A percentile compares a stretch with the other conserved stretches of the same genome.
Conservation (phyloP, 2,888 invertebrate genomes). For the Lithophane semibrunnea region DNA sequence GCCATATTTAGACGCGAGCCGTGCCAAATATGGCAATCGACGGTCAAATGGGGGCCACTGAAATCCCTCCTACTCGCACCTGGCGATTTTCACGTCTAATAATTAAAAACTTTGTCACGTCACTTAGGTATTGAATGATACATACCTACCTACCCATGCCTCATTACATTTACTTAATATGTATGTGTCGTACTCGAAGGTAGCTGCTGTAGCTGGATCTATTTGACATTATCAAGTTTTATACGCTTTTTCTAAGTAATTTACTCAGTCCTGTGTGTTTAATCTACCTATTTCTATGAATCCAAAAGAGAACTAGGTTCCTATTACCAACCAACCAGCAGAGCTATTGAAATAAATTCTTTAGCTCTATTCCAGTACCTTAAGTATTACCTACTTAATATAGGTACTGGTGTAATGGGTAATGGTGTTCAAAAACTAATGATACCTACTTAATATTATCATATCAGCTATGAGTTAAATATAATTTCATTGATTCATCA, state of each 20-base stretch:
- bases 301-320: neutral
- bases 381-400: no score
- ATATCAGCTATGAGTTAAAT: no score
- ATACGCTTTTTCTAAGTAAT: constrained; percentile 23
- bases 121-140: constrained; percentile 75
- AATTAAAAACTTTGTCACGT: constrained; percentile 90
- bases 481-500: no score
- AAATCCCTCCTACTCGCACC: constrained; percentile 93
- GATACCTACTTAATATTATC: no score
- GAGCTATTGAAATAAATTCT: constrained; percentile 1
- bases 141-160: constrained; percentile 59
- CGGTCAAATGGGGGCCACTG: constrained; percentile 95
- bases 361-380: neutral
- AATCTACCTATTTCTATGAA: constrained; percentile 4
- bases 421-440: no score
- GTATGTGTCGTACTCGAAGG: constrained; percentile 39
- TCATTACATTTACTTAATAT: constrained; percentile 60
- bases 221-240: constrained; percentile 43
- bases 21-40: constrained; percentile 95
- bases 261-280: constrained; percentile 2
- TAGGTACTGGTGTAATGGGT: no score
- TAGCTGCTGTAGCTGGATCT: constrained; percentile 18
- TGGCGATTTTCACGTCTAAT: constrained; percentile 90
- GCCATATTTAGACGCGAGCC: constrained; percentile 95
- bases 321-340: neutral